Base-by-base conservation (phyloP, 2,113 vertebrate genomes). In the Eulacestoma nigropectus region DNA sequence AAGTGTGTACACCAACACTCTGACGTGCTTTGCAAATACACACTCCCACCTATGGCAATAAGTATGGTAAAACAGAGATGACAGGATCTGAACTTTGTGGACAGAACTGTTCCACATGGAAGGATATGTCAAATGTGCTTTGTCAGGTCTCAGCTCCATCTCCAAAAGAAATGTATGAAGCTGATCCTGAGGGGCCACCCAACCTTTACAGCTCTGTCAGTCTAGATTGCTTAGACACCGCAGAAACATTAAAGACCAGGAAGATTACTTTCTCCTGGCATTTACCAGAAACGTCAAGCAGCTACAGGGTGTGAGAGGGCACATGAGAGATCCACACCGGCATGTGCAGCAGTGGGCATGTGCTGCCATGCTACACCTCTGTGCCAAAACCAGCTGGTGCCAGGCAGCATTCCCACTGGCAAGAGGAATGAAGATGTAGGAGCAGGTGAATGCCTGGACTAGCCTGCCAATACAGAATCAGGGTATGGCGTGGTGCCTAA, bases 51-150 rank as follows among this genome's bases (percentile, higher is more conserved):
- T 29, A 25, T 0, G 26, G 67, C 52, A 80, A 1, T 18, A 25
- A 16, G 23, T 5, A 52, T 18, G 33, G 32, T 26, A 62, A 37
- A 89, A 78, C 0, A 0, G 20, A 81, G 62, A 30, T 10, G 22
- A 67, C 3, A 7, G 29, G 12, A 44, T 67, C 62, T 53, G 37
- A 83, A 79, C 42, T 33, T 23, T 18, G 39, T 7, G 32, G 52
- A 41, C 37, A 67, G 42, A 75, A 25, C 41, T 27, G 25, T 44
- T 57, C 21, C 20, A 16, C 32, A 3, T 13, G 25, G 50, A 93
- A 91, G 33, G 33, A 8, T 14, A 27, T 2, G 9, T 37, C 32
- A 57, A 14, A 65, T 10, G n/a, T 41, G 16, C 62, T 70, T 47
- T 47, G 32, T 18, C 15, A 74, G 37, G 50, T 62, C 37, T 70